Evolutionary conservation across 2,888 invertebrate genomes (phyloP).

Genomic region (Argyresthia albistria): DNA sequence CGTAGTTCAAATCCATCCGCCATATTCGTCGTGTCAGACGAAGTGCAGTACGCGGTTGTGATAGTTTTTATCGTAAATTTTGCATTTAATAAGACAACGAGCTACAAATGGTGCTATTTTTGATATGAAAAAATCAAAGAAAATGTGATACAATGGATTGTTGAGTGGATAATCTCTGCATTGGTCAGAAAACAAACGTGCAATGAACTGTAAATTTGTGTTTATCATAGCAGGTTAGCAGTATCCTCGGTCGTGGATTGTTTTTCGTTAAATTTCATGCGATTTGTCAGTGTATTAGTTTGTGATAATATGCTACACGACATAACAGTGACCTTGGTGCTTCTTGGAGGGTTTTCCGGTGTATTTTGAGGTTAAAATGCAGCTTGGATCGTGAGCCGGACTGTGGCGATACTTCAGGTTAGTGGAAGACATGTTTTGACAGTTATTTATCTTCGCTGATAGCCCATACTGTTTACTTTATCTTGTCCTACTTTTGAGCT

Average conservation of each 20-base stretch:
- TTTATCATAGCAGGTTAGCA: slow-evolving; percentile 68
- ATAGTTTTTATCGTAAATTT: slow-evolving; percentile 66
- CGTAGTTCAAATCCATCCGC: slow-evolving; percentile 70
- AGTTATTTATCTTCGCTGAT: slow-evolving; percentile 47
- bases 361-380: slow-evolving; percentile 71
- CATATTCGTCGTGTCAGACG: slow-evolving; percentile 71
- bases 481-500: slow-evolving; percentile 39
- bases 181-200: slow-evolving; percentile 59
- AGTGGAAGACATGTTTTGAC: slow-evolving; percentile 33
- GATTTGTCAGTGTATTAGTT: slow-evolving; percentile 46
- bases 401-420: slow-evolving; percentile 68
- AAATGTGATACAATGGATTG: slow-evolving; percentile 52
- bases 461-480: slow-evolving; percentile 41
- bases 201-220: slow-evolving; percentile 67
- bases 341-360: slow-evolving; percentile 58
- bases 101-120: slow-evolving; percentile 45
- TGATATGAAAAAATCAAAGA: slow-evolving; percentile 34
- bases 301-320: slow-evolving; percentile 63
- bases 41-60: slow-evolving; percentile 65
- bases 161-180: slow-evolving; percentile 45
- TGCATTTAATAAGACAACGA: slow-evolving; percentile 54
- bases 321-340: slow-evolving; percentile 67
- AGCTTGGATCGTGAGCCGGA: slow-evolving; percentile 62
- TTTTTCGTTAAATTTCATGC: slow-evolving; percentile 42
- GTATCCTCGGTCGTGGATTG: slow-evolving; percentile 59